phyloP scores from a whole-genome alignment of 2,888 invertebrate species.

The Brachycybe producta region DNA sequence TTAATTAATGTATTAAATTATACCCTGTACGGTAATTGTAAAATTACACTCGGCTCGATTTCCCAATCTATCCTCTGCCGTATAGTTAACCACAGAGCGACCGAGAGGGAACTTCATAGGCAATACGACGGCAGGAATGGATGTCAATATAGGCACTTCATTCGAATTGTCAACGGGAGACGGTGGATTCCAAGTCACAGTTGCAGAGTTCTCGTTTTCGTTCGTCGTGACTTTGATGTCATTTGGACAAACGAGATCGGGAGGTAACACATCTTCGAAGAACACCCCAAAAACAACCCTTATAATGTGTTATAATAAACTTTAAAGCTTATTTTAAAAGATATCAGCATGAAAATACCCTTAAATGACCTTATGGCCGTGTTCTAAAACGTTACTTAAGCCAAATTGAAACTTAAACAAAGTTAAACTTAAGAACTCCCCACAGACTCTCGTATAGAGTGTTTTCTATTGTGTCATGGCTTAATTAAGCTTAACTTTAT shows the following conservation, averaged over 20 bases:
- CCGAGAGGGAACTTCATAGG: constrained; percentile 45
- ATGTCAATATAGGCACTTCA: constrained; percentile 42
- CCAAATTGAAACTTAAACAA: too few relatives aligned
- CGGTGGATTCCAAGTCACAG: constrained; percentile 41
- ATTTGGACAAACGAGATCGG: constrained; percentile 44
- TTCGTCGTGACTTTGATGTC: constrained; percentile 39
- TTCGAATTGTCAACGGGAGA: constrained; percentile 46
- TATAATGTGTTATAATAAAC: constrained; percentile 8
- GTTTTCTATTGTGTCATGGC: too few relatives aligned
- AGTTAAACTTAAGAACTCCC: too few relatives aligned
- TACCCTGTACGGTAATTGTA: constrained; percentile 43
- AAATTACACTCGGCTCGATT: constrained; percentile 50
- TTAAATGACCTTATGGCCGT: too few relatives aligned
- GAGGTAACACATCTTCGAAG: constrained; percentile 44
- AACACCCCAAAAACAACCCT: constrained; percentile 5
- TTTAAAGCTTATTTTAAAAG: too few relatives aligned
- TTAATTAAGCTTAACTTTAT: too few relatives aligned
- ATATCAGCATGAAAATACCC: too few relatives aligned
- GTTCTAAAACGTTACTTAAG: too few relatives aligned
- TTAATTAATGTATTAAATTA: constrained; percentile 16
- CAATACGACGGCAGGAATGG: constrained; percentile 44
- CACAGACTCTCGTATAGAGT: too few relatives aligned
- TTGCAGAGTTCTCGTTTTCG: constrained; percentile 41
- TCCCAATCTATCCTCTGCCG: constrained; percentile 46
- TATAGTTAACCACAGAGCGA: constrained; percentile 44